Evolutionary conservation across 2,797 vertebrate genomes (phyloP), one percentile per base, ranked within the genome.

Genomic region (Nyctibius grandis): DNA sequence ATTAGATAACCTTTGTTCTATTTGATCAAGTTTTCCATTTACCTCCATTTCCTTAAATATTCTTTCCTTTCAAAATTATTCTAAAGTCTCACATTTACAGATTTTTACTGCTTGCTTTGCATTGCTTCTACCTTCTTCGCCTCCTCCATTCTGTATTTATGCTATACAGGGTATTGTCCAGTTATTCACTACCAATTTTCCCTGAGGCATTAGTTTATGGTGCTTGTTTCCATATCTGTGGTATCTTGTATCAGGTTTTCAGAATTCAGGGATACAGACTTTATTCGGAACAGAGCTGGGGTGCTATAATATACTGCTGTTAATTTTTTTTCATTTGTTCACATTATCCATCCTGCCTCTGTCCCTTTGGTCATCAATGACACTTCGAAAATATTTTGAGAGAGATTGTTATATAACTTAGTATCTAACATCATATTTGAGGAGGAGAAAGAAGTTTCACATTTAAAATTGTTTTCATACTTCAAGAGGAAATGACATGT

Each of bases 1-100:
- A 38, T 57, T 33, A 80, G 17, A 38, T 53, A 54, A 73, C 33
- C 19, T 87, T 87, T 69, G 8, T 87, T 87, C 33, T 10, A 28
- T 61, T 89, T 54, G 72, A 79, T 76, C 21, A 72, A 65, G 21
- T 57, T 88, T 73, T 79, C 47, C 14, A 61, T 82, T 83, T 70
- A 47, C 25, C 15, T 73, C n/a, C 1, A 50, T 73, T 91, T 85
- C 48, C 25, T 60, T 29, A 59, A 54, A 67, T 63, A 74, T 17
- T 85, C 21, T 76, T 90, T 61, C 29, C 9, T 85, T 68, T 89
- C 34, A 42, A 54, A 85, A 38, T 48, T 79, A 5, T 79, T 56
- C 34, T 44, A 17, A 84, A 33, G 11, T 65, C 22, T 47, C 5
- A 25, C 1, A 0, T 85, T 72, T 44, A 40, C 15, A 68, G 14